Base-by-base conservation (phyloP, 1,140 invertebrate genomes). In the Pararge aegeria region DNA sequence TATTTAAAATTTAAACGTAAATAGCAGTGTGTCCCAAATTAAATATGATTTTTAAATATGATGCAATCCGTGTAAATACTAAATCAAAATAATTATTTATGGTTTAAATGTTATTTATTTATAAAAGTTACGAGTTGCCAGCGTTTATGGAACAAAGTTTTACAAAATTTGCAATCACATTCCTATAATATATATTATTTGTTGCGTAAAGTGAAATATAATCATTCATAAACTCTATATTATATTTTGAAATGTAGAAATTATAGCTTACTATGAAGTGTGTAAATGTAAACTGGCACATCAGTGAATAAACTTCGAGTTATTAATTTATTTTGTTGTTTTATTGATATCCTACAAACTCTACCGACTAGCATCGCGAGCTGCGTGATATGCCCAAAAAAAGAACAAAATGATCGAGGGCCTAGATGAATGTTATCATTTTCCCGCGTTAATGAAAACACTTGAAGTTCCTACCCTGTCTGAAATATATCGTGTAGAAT, bases 151-250 rank as follows among this genome's bases (percentile, higher is more conserved):
- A 54, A 38, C 24, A 61, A 46, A 54, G 30, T 55, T 55, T 34
- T 52, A 29, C 19, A 10, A 37, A 5, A 18, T 55, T 63, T 53
- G 34, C 46, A 58, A 64, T 50, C 63, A 72, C 69, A 72, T 72
- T 72, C 69, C 68, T 67, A 53, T 56, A 63, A 66, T 16, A 50
- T 66, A 59, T 57, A 66, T 70, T 70, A 55, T 70, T 24, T 66
- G 61, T 64, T 66, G 51, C 38, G 51, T 54, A 59, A 63, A 64
- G 21, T 57, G 19, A 63, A 56, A 51, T 66, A 57, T 62, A 62
- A 64, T 53, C 44, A 55, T 61, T 68, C 46, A 49, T 44, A 53
- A 55, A 64, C 51, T 64, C 19, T 68, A 68, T 64, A 53, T 55
- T 61, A 59, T 51, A 52, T 60, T 63, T 68, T 59, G 60, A 57